Conservation (phyloP, 1,140 invertebrate genomes). For the Neodiprion lecontei region DNA sequence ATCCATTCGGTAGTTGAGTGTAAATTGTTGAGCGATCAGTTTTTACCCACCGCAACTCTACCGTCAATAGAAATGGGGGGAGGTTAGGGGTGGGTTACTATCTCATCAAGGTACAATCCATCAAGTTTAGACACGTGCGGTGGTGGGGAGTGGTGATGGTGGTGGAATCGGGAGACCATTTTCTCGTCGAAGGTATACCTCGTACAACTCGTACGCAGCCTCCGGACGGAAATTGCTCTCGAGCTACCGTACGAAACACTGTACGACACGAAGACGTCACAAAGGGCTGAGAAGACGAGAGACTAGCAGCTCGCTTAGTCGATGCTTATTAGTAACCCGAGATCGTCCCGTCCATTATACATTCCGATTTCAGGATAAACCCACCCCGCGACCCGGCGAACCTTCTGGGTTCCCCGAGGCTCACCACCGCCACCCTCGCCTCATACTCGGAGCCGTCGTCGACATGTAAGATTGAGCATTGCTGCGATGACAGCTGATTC, state of each 20-base stretch:
- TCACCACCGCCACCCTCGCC: constrained; percentile 2
- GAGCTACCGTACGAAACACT: neutral
- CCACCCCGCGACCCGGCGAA: constrained; percentile 3
- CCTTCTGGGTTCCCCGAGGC: neutral
- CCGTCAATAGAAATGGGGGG: no score
- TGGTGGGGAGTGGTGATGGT: no score
- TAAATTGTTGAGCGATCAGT: no score
- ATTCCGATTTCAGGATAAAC: constrained; percentile 59
- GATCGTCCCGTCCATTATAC: constrained; percentile 55
- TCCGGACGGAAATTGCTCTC: constrained; percentile 2
- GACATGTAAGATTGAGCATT: constrained; percentile 12
- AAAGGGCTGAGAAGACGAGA: constrained; percentile 2
- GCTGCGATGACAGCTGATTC: constrained; percentile 1
- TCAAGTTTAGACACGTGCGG: neutral
- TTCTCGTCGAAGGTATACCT: neutral
- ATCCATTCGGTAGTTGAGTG: no score
- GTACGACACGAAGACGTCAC: neutral
- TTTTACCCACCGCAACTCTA: no score
- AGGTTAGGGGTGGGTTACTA: no score
- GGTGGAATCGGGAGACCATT: neutral
- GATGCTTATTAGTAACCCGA: constrained; percentile 55
- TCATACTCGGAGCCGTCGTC: neutral
- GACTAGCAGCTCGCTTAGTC: neutral
- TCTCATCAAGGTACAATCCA: neutral
- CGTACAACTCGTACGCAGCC: neutral